Base-by-base conservation (phyloP, 1,140 invertebrate species). In the Agrilus planipennis region DNA sequence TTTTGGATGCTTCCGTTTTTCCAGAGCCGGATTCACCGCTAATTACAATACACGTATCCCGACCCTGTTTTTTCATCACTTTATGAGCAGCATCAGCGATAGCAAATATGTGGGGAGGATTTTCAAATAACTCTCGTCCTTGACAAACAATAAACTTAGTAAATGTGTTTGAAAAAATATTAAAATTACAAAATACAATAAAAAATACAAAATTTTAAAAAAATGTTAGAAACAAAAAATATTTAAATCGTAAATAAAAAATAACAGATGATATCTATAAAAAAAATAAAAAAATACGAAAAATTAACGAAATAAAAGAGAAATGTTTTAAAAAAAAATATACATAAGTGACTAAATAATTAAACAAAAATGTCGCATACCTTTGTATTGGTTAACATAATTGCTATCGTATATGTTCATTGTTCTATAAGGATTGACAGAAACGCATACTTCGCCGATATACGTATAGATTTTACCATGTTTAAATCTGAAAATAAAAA, bases 1-100 rank as follows among this genome's bases (percentile, higher is more conserved):
- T 95, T 72, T 98, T 98, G 18, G 90, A 95, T 1, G 92, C 90
- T 67, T 97, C 94, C 6, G 94, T 97, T 68, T 98, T 97, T 21
- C 93, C 94, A 19, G 89, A 81, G 4, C 93, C 91, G 4, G 89
- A 94, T 64, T 98, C 93, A 4, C 93, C 92, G 38, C 89, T 84
- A 62, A 96, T 97, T 3, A 97, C 85, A 41, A 97, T 94, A 58
- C 92, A 96, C 5, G 90, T 94, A 62, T 96, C 90, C 50, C 79
- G 76, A 15, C 86, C 80, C 55, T 75, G 79, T 57, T 92, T 79
- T 60, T 91, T 85, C 68, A 96, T 84, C 36, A 85, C 81, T 62
- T 82, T 77, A 62, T 95, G 92, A n/a, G 91, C 90, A 2, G 80
- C 75, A 55, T 96, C 91, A 1, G 91, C 90, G 31, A 95, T 87